These are phyloP conservation scores for Enteromius mattozi DNA, from an alignment of 2,797 vertebrate genomes.

Conservation along the genomic window DNA sequence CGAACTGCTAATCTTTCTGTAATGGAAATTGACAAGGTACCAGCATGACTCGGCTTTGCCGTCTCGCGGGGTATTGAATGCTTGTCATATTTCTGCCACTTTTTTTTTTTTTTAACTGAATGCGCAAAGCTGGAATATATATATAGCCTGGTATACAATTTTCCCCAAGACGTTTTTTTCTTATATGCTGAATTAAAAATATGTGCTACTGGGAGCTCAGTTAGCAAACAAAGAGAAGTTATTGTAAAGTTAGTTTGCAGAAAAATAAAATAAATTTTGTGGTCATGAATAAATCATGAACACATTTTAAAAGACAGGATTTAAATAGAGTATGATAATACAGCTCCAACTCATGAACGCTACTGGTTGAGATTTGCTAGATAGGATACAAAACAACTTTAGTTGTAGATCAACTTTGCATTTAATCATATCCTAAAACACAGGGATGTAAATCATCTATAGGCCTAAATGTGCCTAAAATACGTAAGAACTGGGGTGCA, in stretches of 20 bases:
- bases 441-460: not conserved
- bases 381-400: not conserved
- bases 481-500: not conserved
- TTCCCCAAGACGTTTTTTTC: too few species aligned
- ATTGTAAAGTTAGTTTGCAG: conserved; percentile 67
- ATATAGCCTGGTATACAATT: not conserved
- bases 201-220: conserved; percentile 43
- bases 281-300: conserved; percentile 67
- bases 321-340: conserved; percentile 62
- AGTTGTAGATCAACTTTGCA: not conserved
- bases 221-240: conserved; percentile 66
- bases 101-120: not conserved
- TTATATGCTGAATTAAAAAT: not conserved
- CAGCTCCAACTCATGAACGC: not conserved
- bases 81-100: conserved; percentile 61
- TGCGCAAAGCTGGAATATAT: not conserved
- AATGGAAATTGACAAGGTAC: conserved; percentile 64
- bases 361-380: not conserved
- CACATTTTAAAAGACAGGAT: conserved; percentile 31
- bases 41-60: conserved; percentile 32
- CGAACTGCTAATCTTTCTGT: conserved; percentile 44
- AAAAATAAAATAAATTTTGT: conserved; percentile 75
- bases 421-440: not conserved
- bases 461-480: not conserved
- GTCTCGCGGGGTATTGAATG: conserved; percentile 52